These are phyloP conservation scores for Leuctra nigra DNA, from an alignment of 2,888 invertebrate species.

Conservation along the genomic window DNA sequence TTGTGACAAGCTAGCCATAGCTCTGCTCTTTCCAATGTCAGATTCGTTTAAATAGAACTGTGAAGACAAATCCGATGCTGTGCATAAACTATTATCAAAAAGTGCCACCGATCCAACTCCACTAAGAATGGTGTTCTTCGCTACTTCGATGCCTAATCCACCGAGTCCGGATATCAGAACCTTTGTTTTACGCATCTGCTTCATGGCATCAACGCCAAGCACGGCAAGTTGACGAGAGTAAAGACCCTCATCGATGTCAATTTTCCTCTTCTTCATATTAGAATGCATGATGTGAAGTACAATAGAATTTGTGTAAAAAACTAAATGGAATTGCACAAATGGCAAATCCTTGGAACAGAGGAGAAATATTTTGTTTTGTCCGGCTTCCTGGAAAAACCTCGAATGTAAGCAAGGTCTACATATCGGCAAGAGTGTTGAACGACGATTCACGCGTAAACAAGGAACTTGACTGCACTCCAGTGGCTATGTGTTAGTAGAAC, in stretches of 20 bases:
- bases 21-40: conserved; percentile 84
- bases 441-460: too few relatives aligned
- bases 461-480: too few relatives aligned
- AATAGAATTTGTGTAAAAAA: neutral
- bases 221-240: conserved; percentile 96
- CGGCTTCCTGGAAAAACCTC: conserved; percentile 12
- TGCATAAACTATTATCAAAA: conserved; percentile 73
- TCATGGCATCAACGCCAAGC: conserved; percentile 98
- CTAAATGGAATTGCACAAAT: neutral
- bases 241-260: conserved; percentile 82
- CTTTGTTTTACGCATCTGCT: conserved; percentile 91
- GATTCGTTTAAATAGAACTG: conserved; percentile 85
- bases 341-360: conserved; percentile 3
- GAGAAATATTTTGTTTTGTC: too few relatives aligned
- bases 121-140: conserved; percentile 96
- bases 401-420: too few relatives aligned
- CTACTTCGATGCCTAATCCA: conserved; percentile 94
- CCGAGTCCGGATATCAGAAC: conserved; percentile 92
- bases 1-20: conserved; percentile 68
- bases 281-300: conserved; percentile 34
- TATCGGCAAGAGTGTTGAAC: too few relatives aligned
- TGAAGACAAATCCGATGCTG: conserved; percentile 72
- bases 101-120: conserved; percentile 97
- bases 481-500: too few relatives aligned
- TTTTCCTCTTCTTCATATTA: conserved; percentile 87